Conservation (phyloP, 2,888 invertebrate species). For the Dichetophora obliterata region DNA sequence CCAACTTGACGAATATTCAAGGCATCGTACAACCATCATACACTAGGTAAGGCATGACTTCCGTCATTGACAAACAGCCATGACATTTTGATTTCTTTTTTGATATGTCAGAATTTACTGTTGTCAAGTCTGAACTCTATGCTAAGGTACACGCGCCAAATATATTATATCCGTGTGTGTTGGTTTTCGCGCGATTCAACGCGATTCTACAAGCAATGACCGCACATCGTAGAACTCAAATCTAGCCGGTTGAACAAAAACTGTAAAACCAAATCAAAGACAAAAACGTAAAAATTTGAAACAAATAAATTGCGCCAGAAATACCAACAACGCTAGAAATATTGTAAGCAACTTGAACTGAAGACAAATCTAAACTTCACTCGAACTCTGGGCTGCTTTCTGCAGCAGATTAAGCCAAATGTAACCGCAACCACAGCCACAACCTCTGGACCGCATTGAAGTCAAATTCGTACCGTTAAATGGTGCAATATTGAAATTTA, state of each 20-base stretch:
- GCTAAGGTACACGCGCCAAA: neutral
- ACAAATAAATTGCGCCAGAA: conserved; percentile 23
- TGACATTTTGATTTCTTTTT: conserved; percentile 67
- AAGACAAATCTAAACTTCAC: neutral
- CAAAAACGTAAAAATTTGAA: conserved; percentile 7
- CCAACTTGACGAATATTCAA: conserved; percentile 21
- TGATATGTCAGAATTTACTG: conserved; percentile 65
- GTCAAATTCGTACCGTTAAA: conserved; percentile 60
- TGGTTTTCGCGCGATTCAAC: conserved; percentile 7
- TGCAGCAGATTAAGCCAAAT: too few species aligned
- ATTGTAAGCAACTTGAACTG: conserved; percentile 30
- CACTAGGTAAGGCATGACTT: conserved; percentile 51
- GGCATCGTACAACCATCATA: neutral
- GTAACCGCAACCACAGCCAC: conserved; percentile 37
- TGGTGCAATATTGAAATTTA: conserved; percentile 67
- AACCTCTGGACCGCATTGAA: conserved; percentile 43
- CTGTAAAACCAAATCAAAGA: neutral
- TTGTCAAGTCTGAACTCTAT: conserved; percentile 50
- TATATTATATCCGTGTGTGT: neutral
- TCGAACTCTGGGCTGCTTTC: too few species aligned
- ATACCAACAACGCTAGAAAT: conserved; percentile 20
- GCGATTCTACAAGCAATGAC: conserved; percentile 3
- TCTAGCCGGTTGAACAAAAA: neutral
- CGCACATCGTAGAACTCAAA: neutral
- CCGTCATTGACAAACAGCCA: conserved; percentile 66